Conservation (phyloP, 1,140 invertebrate genomes). For the Drosophila ohnishii region DNA sequence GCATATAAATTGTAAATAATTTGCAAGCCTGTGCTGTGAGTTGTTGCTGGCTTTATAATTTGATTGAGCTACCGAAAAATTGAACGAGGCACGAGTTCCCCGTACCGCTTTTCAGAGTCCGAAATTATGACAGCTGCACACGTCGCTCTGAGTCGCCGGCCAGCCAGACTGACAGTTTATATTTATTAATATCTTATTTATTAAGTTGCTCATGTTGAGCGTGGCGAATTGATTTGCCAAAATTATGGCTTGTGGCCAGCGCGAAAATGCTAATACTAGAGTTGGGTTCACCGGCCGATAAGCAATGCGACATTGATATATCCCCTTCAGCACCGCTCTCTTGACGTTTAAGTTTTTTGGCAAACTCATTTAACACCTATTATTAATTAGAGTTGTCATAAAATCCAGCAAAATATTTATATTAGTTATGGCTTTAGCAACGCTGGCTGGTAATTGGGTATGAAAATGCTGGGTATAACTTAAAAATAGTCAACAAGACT, state of each 20-base stretch:
- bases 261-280: conserved; percentile 27
- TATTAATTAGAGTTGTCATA: conserved; percentile 38
- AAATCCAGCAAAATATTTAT: conserved; percentile 21
- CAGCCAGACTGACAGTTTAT: conserved; percentile 29
- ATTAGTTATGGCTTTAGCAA: conserved; percentile 5
- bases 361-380: conserved; percentile 36
- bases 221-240: conserved; percentile 46
- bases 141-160: conserved; percentile 21
- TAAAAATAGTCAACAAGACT: not conserved
- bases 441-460: conserved; percentile 15
- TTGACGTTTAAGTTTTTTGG: conserved; percentile 13
- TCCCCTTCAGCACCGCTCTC: not conserved
- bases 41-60: conserved; percentile 34
- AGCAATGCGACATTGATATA: conserved; percentile 38
- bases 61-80: conserved; percentile 54
- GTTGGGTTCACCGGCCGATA: conserved; percentile 36
- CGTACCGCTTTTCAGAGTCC: conserved; percentile 4
- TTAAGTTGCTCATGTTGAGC: conserved; percentile 45
- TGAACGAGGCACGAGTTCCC: conserved; percentile 36
- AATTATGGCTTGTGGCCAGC: conserved; percentile 20
- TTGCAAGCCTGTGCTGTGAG: conserved; percentile 22
- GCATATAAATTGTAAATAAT: conserved; percentile 53
- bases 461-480: not conserved
- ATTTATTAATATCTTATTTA: conserved; percentile 50
- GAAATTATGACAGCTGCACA: conserved; percentile 37